Percentiles rank a stretch among this genome's conserved stretches.
Evolutionary conservation across 2,888 invertebrate genomes (phyloP).

Genomic region (Leptinotarsa peninsularis): DNA sequence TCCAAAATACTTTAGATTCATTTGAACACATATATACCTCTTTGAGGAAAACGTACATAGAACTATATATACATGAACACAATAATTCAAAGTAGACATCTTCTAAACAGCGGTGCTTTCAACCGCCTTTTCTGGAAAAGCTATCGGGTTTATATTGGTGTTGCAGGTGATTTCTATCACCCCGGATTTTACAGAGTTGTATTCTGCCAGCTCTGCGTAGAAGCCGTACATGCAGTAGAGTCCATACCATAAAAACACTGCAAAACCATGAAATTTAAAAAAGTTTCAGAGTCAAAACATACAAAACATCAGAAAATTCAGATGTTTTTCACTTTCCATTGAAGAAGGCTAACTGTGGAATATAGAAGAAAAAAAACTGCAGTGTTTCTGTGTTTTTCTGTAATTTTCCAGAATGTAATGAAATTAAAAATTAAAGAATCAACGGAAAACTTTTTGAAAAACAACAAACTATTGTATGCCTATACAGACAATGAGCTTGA

Average conservation of each 20-base stretch:
- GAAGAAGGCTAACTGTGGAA: too few species aligned
- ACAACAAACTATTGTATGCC: too few species aligned
- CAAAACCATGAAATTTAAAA: slow-evolving; percentile 39
- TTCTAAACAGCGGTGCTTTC: slow-evolving; percentile 54
- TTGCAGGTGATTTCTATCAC: slow-evolving; percentile 54
- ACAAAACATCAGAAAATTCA: background rate
- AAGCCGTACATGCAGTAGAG: slow-evolving; percentile 55
- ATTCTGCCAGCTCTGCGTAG: slow-evolving; percentile 56
- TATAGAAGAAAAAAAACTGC: too few species aligned
- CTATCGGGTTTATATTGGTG: slow-evolving; percentile 47
- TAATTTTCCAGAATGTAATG: too few species aligned
- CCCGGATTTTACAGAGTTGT: slow-evolving; percentile 56
- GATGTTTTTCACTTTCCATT: background rate
- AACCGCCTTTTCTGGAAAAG: slow-evolving; percentile 51
- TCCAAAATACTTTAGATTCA: background rate
- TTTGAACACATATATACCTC: background rate
- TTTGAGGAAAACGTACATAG: background rate
- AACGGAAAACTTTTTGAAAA: too few species aligned
- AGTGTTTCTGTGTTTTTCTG: too few species aligned
- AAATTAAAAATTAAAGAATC: too few species aligned
- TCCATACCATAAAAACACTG: slow-evolving; percentile 56
- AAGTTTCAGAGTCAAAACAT: background rate
- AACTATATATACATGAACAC: background rate
- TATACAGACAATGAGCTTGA: too few species aligned
- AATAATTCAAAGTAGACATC: background rate